These are phyloP conservation scores for Brachionus plicatilis DNA, from an alignment of 1,140 invertebrate species.

Conservation along the genomic window DNA sequence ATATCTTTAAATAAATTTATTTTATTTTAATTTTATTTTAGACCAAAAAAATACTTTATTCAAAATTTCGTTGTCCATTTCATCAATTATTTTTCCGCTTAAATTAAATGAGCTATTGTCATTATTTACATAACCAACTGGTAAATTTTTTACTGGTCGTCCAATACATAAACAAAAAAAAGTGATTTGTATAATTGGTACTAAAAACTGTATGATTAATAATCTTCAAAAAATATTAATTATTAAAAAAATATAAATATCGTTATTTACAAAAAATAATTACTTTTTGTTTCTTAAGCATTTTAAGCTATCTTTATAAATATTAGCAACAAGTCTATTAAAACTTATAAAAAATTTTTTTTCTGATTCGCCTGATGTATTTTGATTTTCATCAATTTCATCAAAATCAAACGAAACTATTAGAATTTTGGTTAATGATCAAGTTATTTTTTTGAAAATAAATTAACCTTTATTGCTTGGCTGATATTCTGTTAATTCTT, in stretches of 20 bases:
- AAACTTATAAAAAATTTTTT: background rate
- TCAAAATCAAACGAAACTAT: background rate
- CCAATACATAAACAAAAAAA: conserved; percentile 90
- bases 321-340: background rate
- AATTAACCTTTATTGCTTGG: background rate
- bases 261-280: background rate
- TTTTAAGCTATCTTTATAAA: conserved; percentile 34
- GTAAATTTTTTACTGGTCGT: conserved; percentile 74
- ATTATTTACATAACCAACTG: conserved; percentile 69
- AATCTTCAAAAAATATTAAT: conserved; percentile 44
- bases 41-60: background rate
- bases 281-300: conserved; percentile 34
- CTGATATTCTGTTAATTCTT: background rate
- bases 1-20: background rate
- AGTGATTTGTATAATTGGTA: conserved; percentile 85
- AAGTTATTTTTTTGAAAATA: background rate
- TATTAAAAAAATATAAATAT: background rate
- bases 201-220: conserved; percentile 72
- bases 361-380: background rate
- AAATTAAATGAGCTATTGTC: conserved; percentile 42
- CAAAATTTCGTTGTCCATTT: conserved; percentile 25
- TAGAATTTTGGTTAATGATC: background rate
- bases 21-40: background rate
- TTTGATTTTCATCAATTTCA: background rate
- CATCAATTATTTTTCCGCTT: background rate